A percentile compares a stretch with the other conserved stretches of the same genome.
phyloP scores from a whole-genome alignment of 2,113 vertebrate species.

The Carollia perspicillata region DNA sequence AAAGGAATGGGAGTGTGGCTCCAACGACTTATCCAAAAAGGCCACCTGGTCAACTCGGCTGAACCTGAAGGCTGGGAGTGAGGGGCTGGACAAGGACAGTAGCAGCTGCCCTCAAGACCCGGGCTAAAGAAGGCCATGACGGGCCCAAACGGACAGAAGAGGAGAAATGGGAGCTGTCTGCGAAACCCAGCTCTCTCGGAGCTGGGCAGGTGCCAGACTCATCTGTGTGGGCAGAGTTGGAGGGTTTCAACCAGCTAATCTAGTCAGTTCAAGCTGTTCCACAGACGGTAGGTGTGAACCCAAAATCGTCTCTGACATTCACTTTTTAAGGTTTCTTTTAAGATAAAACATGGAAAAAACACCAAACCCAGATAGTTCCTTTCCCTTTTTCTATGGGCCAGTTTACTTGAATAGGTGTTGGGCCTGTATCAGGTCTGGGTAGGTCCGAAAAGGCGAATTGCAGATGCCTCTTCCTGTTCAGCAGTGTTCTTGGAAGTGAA shows the following conservation, averaged over 20 bases:
- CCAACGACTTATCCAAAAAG: not conserved
- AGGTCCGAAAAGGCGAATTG: not conserved
- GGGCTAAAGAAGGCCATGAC: not conserved
- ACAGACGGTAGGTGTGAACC: slow-evolving; percentile 55
- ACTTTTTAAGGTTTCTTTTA: slow-evolving; percentile 18
- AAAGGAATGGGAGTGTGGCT: rapidly evolving
- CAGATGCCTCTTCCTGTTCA: not conserved
- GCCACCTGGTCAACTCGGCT: not conserved
- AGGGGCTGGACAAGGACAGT: not conserved
- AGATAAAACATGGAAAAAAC: not conserved
- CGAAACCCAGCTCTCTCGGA: not conserved
- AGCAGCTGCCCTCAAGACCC: not conserved
- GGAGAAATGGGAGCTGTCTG: not conserved
- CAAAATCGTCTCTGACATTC: slow-evolving; percentile 18
- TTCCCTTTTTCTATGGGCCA: not conserved
- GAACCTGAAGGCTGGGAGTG: not conserved
- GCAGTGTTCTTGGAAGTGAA: not conserved
- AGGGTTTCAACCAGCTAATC: slow-evolving; percentile 50
- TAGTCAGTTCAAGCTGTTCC: slow-evolving; percentile 61
- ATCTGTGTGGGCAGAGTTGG: slow-evolving; percentile 59
- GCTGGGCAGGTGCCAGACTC: slow-evolving; percentile 20
- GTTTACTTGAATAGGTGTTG: not conserved
- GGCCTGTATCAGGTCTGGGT: not conserved
- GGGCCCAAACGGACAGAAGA: not conserved
- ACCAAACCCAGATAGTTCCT: not conserved